Conservation (phyloP, 2,888 invertebrate species). For the Pristionchus japonicus region DNA sequence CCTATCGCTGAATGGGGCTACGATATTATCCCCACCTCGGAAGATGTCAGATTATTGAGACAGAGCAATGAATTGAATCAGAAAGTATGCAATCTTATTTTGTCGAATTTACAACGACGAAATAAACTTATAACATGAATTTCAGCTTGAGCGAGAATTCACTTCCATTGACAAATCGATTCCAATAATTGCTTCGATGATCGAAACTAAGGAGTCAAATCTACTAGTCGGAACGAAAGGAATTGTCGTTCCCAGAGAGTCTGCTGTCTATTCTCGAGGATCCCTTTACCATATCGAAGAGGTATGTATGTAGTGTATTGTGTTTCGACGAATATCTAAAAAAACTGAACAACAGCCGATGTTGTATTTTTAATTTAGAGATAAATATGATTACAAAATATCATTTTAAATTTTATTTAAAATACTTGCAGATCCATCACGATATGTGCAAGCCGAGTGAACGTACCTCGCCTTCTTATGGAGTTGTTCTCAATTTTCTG, state of each 20-base stretch:
- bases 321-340: not conserved
- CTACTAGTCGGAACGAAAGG: constrained; percentile 58
- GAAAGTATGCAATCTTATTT: constrained; percentile 51
- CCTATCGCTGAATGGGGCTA: constrained; percentile 66
- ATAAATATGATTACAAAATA: not conserved
- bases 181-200: constrained; percentile 66
- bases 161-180: constrained; percentile 55
- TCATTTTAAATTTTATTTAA: constrained; percentile 43
- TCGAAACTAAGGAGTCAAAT: constrained; percentile 65
- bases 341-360: too few species aligned
- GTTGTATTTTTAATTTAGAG: too few species aligned
- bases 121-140: constrained; percentile 5
- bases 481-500: constrained; percentile 67
- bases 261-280: constrained; percentile 67
- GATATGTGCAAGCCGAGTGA: constrained; percentile 69
- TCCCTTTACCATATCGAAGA: constrained; percentile 66
- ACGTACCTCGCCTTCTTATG: constrained; percentile 63
- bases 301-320: constrained; percentile 38
- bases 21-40: constrained; percentile 63
- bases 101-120: too few species aligned
- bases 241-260: constrained; percentile 68
- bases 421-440: constrained; percentile 58
- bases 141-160: constrained; percentile 69
- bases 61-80: constrained; percentile 62
- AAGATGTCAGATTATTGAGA: constrained; percentile 65